These are phyloP conservation scores for Diarsia brunnea DNA, from an alignment of 2,888 invertebrate species.

Conservation along the genomic window DNA sequence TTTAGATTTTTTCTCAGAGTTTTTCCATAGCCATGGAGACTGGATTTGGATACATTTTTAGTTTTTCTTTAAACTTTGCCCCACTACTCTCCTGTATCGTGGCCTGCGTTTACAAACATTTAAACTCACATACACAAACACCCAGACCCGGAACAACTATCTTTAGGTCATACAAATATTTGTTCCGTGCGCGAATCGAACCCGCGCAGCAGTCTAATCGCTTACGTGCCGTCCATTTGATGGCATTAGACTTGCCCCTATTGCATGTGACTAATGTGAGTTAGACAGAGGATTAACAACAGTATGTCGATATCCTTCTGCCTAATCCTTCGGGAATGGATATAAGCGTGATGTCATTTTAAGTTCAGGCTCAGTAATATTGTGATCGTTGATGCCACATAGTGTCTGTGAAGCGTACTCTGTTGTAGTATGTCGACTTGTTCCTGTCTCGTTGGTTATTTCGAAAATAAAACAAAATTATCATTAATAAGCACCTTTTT, in stretches of 20 bases:
- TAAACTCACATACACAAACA: no score
- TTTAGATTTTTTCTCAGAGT: no score
- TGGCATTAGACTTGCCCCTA: neutral
- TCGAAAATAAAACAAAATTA: slow-evolving; percentile 68
- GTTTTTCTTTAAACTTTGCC: no score
- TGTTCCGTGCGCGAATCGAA: no score
- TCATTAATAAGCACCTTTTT: slow-evolving; percentile 89
- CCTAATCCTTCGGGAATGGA: neutral
- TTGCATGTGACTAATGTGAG: neutral
- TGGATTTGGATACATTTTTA: neutral
- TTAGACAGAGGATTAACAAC: neutral
- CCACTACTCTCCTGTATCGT: no score
- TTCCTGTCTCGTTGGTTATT: neutral
- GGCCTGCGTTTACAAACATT: no score
- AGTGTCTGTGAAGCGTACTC: neutral
- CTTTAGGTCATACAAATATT: no score
- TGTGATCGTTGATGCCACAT: neutral
- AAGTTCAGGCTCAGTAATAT: neutral
- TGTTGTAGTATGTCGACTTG: neutral
- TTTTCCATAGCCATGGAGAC: neutral
- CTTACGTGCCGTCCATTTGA: no score
- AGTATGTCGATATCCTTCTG: neutral
- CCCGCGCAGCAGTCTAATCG: no score
- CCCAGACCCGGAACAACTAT: no score
- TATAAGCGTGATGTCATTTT: neutral